Percentiles rank a stretch among this genome's conserved stretches.
Evolutionary conservation across 1,140 invertebrate species (phyloP).

Genomic region (Drosophila elegans): DNA sequence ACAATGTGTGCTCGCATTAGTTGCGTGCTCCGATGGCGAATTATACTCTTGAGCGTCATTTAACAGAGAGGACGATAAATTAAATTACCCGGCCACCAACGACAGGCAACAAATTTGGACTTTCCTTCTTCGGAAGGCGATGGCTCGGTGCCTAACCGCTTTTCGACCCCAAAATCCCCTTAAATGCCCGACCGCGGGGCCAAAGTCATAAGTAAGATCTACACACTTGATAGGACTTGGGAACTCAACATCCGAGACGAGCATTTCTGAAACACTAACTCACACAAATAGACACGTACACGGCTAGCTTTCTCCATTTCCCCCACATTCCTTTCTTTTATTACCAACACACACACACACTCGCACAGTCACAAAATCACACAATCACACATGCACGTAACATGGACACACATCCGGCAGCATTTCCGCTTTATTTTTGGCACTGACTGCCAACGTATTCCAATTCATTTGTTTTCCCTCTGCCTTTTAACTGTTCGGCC

Average conservation of each 20-base stretch:
- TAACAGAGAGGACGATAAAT: constrained; percentile 83
- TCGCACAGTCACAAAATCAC: background rate
- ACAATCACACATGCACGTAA: constrained; percentile 11
- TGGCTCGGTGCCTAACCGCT: constrained; percentile 29
- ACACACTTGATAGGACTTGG: constrained; percentile 79
- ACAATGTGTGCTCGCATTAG: constrained; percentile 79
- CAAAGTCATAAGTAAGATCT: constrained; percentile 82
- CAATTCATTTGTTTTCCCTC: constrained; percentile 80
- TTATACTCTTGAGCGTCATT: constrained; percentile 83
- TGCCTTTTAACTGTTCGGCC: constrained; percentile 62
- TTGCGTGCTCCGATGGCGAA: constrained; percentile 62
- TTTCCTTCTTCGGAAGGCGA: constrained; percentile 55
- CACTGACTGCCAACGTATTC: constrained; percentile 69
- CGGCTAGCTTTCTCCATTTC: constrained; percentile 21
- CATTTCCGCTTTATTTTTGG: constrained; percentile 77
- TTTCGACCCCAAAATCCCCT: constrained; percentile 2
- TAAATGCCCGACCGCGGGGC: constrained; percentile 22
- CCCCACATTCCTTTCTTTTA: constrained; percentile 17
- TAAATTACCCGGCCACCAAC: constrained; percentile 71
- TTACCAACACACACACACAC: background rate
- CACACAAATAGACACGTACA: constrained; percentile 79
- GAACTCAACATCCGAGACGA: constrained; percentile 76
- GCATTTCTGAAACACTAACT: constrained; percentile 80
- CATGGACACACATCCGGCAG: constrained; percentile 58
- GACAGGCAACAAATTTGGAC: constrained; percentile 79